Conservation (phyloP, 2,888 invertebrate genomes). For the Abrostola tripartita region DNA sequence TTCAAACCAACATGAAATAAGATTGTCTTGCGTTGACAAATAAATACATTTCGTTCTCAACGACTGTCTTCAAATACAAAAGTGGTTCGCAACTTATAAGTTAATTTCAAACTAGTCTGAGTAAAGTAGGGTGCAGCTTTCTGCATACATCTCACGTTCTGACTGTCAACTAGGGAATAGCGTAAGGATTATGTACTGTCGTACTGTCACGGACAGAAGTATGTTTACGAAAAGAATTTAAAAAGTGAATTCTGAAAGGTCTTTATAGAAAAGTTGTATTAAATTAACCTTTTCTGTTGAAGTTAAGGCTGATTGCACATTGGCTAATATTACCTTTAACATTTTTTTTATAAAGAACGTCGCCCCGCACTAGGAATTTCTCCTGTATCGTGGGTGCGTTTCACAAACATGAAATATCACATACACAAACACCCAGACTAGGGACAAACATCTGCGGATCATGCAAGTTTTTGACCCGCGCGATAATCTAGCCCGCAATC, state of each 20-base stretch:
- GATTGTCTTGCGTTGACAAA: background rate
- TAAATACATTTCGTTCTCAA: background rate
- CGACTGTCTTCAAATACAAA: conserved; percentile 5
- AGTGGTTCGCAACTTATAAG: conserved; percentile 9
- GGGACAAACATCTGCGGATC: too few species aligned
- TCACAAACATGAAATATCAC: too few species aligned
- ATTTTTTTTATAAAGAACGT: too few species aligned
- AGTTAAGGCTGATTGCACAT: too few species aligned
- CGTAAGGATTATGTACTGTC: background rate
- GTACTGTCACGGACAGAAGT: background rate
- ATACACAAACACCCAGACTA: too few species aligned
- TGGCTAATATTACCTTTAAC: too few species aligned
- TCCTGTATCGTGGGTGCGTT: too few species aligned
- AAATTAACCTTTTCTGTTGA: too few species aligned
- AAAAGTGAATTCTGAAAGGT: background rate
- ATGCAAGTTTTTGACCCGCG: too few species aligned
- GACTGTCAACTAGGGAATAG: conserved; percentile 14
- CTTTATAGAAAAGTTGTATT: background rate
- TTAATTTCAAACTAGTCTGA: conserved; percentile 10
- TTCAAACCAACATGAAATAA: background rate
- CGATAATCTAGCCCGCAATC: too few species aligned
- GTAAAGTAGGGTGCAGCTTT: conserved; percentile 8
- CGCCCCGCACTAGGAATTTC: too few species aligned
- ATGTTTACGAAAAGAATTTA: background rate
- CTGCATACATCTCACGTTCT: conserved; percentile 5